Evolutionary conservation across 2,113 vertebrate species (phyloP).

Genomic region (Myocastor coypus): DNA sequence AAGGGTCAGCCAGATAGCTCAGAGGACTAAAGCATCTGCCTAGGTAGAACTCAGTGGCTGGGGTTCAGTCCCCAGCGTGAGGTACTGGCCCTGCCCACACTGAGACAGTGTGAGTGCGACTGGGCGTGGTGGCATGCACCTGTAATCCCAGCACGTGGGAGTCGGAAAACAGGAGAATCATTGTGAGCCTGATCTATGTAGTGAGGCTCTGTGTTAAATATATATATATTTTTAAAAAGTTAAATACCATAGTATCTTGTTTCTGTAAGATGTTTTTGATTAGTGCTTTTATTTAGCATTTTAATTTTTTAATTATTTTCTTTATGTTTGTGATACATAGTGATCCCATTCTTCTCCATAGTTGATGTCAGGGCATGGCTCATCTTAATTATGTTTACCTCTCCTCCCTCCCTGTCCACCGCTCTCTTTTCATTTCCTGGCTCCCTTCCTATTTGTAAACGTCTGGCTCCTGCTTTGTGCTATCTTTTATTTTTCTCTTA

Average conservation of each 20-base stretch:
- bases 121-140: too few species aligned
- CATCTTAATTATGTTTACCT: neutral
- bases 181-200: too few species aligned
- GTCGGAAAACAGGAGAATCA: too few species aligned
- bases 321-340: neutral
- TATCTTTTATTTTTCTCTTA: neutral
- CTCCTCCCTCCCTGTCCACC: neutral
- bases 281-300: constrained; percentile 19
- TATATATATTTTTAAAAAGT: too few species aligned
- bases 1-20: too few species aligned
- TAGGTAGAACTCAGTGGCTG: too few species aligned
- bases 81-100: too few species aligned
- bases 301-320: neutral
- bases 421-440: neutral
- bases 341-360: neutral
- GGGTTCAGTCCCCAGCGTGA: too few species aligned
- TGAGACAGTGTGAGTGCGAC: too few species aligned
- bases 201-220: too few species aligned
- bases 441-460: neutral
- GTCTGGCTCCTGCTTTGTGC: neutral
- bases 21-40: too few species aligned
- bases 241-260: neutral
- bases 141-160: too few species aligned
- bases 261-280: neutral
- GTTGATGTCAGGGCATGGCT: neutral